phyloP scores from a whole-genome alignment of 2,888 invertebrate species.

The Aplocera efformata region DNA sequence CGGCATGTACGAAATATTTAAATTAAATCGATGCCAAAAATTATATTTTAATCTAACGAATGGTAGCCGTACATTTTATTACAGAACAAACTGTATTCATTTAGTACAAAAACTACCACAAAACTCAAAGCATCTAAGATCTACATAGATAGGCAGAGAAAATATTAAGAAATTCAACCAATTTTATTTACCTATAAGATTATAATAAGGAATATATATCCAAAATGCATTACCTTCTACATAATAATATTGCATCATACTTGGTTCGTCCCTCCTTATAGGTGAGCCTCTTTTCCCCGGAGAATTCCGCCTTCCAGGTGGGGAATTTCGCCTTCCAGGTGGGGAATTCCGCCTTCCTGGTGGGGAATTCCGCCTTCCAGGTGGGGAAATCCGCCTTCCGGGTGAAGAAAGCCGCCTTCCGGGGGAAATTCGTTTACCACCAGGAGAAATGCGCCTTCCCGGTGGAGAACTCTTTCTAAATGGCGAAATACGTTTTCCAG shows the following conservation, averaged over 20 bases:
- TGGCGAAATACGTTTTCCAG: slow-evolving; percentile 25
- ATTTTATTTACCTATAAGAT: too few relatives aligned
- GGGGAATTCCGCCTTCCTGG: slow-evolving; percentile 21
- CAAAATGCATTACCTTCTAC: slow-evolving; percentile 18
- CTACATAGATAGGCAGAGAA: too few relatives aligned
- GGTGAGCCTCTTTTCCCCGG: slow-evolving; percentile 27
- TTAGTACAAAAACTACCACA: too few relatives aligned
- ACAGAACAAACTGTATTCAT: too few relatives aligned
- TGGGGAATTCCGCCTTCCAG: slow-evolving; percentile 29
- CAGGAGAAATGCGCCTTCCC: slow-evolving; percentile 18
- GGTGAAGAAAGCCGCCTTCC: slow-evolving; percentile 27
- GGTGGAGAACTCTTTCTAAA: too few relatives aligned
- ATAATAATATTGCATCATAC: slow-evolving; percentile 21
- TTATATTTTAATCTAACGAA: too few relatives aligned
- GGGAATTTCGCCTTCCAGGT: slow-evolving; percentile 19
- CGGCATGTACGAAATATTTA: too few relatives aligned
- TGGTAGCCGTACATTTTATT: too few relatives aligned
- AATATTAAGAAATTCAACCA: too few relatives aligned
- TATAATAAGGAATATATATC: not conserved
- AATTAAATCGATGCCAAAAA: too few relatives aligned
- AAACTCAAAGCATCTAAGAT: too few relatives aligned
- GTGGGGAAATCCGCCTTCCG: slow-evolving; percentile 29
- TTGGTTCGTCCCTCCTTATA: slow-evolving; percentile 23
- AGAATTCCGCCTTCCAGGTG: slow-evolving; percentile 22
- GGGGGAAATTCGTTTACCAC: slow-evolving; percentile 3